Percentiles rank a stretch among this genome's conserved stretches.
Evolutionary conservation across 2,888 invertebrate genomes (phyloP).

Genomic region (Proisotoma minuta): DNA sequence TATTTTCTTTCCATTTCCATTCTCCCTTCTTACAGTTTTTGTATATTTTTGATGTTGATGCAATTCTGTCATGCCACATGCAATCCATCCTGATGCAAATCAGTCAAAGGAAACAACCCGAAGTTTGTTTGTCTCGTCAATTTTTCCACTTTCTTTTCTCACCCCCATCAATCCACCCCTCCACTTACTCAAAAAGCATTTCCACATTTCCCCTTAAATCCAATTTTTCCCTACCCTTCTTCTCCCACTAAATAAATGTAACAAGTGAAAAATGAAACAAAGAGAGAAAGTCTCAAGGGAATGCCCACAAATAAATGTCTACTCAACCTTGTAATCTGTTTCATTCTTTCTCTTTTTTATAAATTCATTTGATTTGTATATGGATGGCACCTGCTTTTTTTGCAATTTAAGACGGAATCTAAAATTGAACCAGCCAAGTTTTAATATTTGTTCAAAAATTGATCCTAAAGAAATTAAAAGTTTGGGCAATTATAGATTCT

Average conservation of each 20-base stretch:
- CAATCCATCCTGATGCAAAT: neutral
- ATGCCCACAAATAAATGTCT: neutral
- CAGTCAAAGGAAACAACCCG: neutral
- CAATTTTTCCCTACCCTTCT: neutral
- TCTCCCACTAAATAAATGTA: neutral
- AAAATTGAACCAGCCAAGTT: no score
- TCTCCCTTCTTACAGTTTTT: no score
- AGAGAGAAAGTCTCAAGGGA: neutral
- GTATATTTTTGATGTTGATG: no score
- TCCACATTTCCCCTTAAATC: neutral
- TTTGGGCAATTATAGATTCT: no score
- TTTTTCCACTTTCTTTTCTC: neutral
- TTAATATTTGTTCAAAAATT: no score
- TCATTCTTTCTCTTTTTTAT: no score
- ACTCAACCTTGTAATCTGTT: neutral
- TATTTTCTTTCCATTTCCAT: no score
- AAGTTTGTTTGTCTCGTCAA: neutral
- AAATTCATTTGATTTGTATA: no score
- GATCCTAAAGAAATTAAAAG: no score
- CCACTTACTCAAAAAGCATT: constrained; percentile 1
- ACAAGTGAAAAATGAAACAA: neutral
- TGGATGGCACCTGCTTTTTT: no score
- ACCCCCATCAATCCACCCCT: neutral
- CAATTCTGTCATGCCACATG: neutral
- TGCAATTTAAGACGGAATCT: no score